These are phyloP conservation scores for Osmoderma eremita DNA, from an alignment of 2,888 invertebrate genomes.

Conservation along the genomic window DNA sequence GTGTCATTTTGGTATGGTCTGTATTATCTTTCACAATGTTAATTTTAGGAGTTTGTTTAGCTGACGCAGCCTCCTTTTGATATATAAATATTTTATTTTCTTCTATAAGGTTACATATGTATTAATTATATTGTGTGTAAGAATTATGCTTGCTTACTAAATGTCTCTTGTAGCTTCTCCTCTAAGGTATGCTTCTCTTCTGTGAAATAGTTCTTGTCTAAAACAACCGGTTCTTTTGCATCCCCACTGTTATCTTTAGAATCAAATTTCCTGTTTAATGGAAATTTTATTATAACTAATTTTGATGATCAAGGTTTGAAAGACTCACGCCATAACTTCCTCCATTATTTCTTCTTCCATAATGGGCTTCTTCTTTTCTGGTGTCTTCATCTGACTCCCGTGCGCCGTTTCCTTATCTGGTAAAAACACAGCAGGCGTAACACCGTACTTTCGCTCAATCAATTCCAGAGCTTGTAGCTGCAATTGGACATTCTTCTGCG, in stretches of 20 bases:
- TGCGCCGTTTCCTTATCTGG: slow-evolving; percentile 61
- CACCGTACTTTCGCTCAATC: slow-evolving; percentile 80
- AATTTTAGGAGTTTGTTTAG: not conserved
- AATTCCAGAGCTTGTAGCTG: slow-evolving; percentile 89
- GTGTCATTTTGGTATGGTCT: not conserved
- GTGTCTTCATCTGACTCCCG: slow-evolving; percentile 42
- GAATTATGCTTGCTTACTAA: slow-evolving; percentile 49
- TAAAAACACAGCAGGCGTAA: slow-evolving; percentile 72
- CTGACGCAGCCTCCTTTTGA: not conserved
- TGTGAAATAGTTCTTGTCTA: slow-evolving; percentile 54
- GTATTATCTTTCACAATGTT: too few relatives aligned
- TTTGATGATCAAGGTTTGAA: not conserved
- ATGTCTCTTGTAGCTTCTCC: slow-evolving; percentile 56
- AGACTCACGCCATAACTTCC: slow-evolving; percentile 62
- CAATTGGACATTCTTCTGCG: slow-evolving; percentile 89
- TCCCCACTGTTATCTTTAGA: not conserved
- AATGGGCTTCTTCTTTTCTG: slow-evolving; percentile 57
- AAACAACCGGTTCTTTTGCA: slow-evolving; percentile 27
- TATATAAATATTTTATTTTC: slow-evolving; percentile 14
- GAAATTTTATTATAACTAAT: slow-evolving; percentile 8
- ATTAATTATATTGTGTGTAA: slow-evolving; percentile 34
- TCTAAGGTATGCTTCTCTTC: slow-evolving; percentile 60
- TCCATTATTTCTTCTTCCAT: slow-evolving; percentile 62
- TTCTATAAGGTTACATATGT: not conserved
- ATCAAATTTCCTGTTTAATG: slow-evolving; percentile 38